A percentile compares a stretch with the other conserved stretches of the same genome.
Conservation (phyloP, 2,888 invertebrate species). For the Polyploca ridens region DNA sequence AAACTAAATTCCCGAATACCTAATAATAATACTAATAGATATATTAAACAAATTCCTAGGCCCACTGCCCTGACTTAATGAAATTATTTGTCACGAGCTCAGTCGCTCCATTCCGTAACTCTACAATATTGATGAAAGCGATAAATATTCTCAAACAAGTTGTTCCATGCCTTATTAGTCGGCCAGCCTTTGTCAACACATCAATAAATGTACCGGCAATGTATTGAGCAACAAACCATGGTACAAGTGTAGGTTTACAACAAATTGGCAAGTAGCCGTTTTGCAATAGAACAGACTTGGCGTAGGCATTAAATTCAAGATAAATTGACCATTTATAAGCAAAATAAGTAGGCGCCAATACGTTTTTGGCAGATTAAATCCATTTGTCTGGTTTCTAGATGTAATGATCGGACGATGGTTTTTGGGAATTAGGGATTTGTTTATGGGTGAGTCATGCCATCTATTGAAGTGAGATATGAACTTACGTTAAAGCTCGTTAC, state of each 20-base stretch:
- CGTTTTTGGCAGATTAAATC: constrained; percentile 3
- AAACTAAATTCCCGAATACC: too few relatives aligned
- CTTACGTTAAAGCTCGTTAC: background rate
- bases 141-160: constrained; percentile 5
- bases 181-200: constrained; percentile 3
- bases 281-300: constrained; percentile 11
- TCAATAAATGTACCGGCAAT: constrained; percentile 8
- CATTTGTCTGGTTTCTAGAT: background rate
- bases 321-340: constrained; percentile 10
- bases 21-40: background rate
- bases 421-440: background rate
- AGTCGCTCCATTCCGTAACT: background rate
- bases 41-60: background rate
- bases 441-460: background rate
- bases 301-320: constrained; percentile 5
- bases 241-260: constrained; percentile 27
- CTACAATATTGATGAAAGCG: constrained; percentile 4
- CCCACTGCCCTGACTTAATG: background rate
- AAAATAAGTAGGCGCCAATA: constrained; percentile 4
- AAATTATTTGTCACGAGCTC: background rate
- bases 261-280: constrained; percentile 29
- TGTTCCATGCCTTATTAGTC: constrained; percentile 8
- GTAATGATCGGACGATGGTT: background rate
- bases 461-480: background rate
- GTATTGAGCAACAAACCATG: background rate